These are phyloP conservation scores for Hedychridium roseum DNA, from an alignment of 2,888 invertebrate genomes.

Conservation along the genomic window DNA sequence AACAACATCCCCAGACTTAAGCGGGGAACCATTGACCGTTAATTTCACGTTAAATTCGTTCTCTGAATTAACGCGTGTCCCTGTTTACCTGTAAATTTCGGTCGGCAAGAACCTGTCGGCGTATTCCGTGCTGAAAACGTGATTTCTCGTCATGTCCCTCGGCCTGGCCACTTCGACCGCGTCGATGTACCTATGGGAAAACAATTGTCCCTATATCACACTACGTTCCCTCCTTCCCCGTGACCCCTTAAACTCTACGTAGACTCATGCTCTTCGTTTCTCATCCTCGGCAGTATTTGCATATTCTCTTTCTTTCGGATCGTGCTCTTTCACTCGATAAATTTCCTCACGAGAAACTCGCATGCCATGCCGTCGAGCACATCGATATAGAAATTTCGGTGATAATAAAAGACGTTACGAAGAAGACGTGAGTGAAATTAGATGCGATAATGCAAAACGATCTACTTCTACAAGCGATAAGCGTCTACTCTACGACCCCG, in stretches of 20 bases:
- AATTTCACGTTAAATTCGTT: too few relatives aligned
- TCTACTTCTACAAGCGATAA: constrained; percentile 36
- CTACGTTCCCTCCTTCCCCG: too few relatives aligned
- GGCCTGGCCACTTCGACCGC: constrained; percentile 61
- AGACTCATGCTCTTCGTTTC: too few relatives aligned
- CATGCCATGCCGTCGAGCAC: constrained; percentile 42
- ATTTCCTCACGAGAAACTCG: constrained; percentile 14
- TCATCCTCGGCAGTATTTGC: too few relatives aligned
- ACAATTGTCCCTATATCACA: too few relatives aligned
- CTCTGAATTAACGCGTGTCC: too few relatives aligned
- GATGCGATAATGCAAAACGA: constrained; percentile 27
- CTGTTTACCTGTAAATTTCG: constrained; percentile 63
- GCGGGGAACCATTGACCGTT: too few relatives aligned
- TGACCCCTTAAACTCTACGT: too few relatives aligned
- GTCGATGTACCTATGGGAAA: constrained; percentile 55
- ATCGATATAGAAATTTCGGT: constrained; percentile 8
- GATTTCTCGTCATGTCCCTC: constrained; percentile 64
- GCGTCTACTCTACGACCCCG: constrained; percentile 21
- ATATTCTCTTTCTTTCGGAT: too few relatives aligned
- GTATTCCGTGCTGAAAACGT: constrained; percentile 63
- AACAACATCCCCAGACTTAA: too few relatives aligned
- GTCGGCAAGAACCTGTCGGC: constrained; percentile 58
- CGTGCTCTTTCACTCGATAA: too few relatives aligned
- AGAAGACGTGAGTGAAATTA: constrained; percentile 15
- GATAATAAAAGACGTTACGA: not conserved